Base-by-base conservation (phyloP, 2,888 invertebrate genomes). In the Brenthis ino region DNA sequence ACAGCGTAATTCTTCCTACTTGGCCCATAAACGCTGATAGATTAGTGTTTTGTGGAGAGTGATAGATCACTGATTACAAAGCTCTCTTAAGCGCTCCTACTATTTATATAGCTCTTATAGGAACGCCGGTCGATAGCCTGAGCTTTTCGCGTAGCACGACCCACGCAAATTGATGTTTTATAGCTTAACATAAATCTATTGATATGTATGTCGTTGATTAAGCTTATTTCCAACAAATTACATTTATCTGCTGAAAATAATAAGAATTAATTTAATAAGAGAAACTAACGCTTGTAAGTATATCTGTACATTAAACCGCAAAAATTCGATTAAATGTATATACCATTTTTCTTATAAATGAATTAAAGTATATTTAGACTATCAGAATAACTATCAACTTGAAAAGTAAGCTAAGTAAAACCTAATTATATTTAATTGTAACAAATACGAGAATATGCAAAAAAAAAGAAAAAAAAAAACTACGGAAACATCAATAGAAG, bases 101-200 rank as follows among this genome's bases (percentile, higher is more conserved):
- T 82, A 81, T 82, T 82, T 80, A 79, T 79, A 77, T 73, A 75
- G 74, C 75, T 78, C 77, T 76, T 75, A 75, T 78, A 74, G 73
- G 74, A 73, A 73, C 70, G 57, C 61, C 71, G 78, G 82, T 84
- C 82, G 79, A 84, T 82, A 74, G 66, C 56, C 64, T 53, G 51
- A 67, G 67, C 64, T 69, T 58, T 51, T 55, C 64, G 58, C 51
- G 70, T 68, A 54, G 53, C 33, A 53, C 63, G 57, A 53, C 54
- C 67, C 65, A 74, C 68, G 57, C 50, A 63, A 64, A 50, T 43
- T 61, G 50, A 67, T 60, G 24, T 61, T 67, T 65, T 67, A 61
- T 48, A 61, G 16, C 37, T 13, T 24, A 43, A 20, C 24, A 33
- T 51, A 33, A 51, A 63, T 63, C 20, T 11, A 47, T 53, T 14